These are phyloP conservation scores for Thamnaconus septentrionalis DNA, from an alignment of 2,113 vertebrate genomes.

Conservation along the genomic window DNA sequence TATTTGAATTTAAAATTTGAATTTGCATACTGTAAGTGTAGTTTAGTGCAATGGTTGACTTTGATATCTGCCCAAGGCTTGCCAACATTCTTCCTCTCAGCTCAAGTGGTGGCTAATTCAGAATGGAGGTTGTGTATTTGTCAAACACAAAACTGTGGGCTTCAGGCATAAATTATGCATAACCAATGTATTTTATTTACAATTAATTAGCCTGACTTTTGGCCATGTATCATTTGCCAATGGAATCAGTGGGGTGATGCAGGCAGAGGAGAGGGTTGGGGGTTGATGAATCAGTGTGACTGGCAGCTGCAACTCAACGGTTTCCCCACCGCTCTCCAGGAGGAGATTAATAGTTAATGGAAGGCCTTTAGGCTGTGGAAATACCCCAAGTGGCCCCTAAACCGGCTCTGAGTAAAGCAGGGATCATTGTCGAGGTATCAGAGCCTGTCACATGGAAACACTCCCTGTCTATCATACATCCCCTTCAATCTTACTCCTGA, in stretches of 20 bases:
- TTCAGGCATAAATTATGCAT: slow-evolving; percentile 77
- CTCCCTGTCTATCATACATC: slow-evolving; percentile 36
- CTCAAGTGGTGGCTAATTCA: slow-evolving; percentile 69
- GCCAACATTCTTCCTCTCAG: slow-evolving; percentile 47
- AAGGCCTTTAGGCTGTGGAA: slow-evolving; percentile 71
- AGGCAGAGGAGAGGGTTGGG: slow-evolving; percentile 21
- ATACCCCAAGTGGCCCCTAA: slow-evolving; percentile 65
- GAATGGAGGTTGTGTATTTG: slow-evolving; percentile 76
- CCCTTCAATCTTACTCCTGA: slow-evolving; percentile 45
- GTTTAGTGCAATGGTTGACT: slow-evolving; percentile 54
- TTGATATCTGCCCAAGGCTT: slow-evolving; percentile 45
- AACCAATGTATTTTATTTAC: slow-evolving; percentile 75
- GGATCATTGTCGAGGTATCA: slow-evolving; percentile 66
- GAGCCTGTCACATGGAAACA: slow-evolving; percentile 18
- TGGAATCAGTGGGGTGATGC: slow-evolving; percentile 56
- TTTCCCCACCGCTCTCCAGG: slow-evolving; percentile 62
- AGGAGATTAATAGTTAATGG: slow-evolving; percentile 77
- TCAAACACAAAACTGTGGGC: slow-evolving; percentile 73
- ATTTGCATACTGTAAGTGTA: slow-evolving; percentile 64
- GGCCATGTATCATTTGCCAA: slow-evolving; percentile 63
- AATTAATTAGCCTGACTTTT: slow-evolving; percentile 75
- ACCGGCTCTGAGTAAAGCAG: slow-evolving; percentile 55
- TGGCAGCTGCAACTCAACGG: slow-evolving; percentile 68
- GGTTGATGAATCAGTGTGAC: slow-evolving; percentile 24
- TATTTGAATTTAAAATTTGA: slow-evolving; percentile 44